Percentiles rank a stretch among this genome's conserved stretches.
phyloP scores from a whole-genome alignment of 53 echinoderm and acorn worm species.

The Luidia sarsii region DNA sequence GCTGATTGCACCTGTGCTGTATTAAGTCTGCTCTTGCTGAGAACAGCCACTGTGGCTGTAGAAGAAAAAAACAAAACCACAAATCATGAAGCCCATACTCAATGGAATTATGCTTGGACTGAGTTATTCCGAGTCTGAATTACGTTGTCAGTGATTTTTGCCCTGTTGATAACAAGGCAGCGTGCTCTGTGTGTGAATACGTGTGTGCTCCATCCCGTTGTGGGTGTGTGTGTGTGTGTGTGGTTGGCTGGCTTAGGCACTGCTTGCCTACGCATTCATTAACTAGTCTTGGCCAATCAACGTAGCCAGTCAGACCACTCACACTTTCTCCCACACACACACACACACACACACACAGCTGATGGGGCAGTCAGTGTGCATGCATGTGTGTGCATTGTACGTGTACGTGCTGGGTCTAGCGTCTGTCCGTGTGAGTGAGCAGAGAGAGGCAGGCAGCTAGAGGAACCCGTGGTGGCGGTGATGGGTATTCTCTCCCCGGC shows the following conservation, averaged over 20 bases:
- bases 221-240: background rate
- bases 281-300: conserved; percentile 36
- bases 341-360: background rate
- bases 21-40: no score
- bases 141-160: conserved; percentile 42
- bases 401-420: background rate
- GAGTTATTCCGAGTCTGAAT: conserved; percentile 23
- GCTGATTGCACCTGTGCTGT: no score
- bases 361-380: background rate
- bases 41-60: no score
- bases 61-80: no score
- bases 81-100: no score
- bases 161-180: conserved; percentile 38
- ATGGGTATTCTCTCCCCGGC: no score
- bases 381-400: background rate
- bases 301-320: conserved; percentile 13
- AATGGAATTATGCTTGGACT: background rate
- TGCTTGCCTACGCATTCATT: conserved; percentile 33
- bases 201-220: background rate
- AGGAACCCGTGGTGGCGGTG: no score
- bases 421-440: no score
- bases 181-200: no score
- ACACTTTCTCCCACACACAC: background rate
- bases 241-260: no score
- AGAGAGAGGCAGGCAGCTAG: background rate